Evolutionary conservation across 2,113 vertebrate genomes (phyloP), one percentile per base, ranked within the genome.

Genomic region (Brachypteracias leptosomus): DNA sequence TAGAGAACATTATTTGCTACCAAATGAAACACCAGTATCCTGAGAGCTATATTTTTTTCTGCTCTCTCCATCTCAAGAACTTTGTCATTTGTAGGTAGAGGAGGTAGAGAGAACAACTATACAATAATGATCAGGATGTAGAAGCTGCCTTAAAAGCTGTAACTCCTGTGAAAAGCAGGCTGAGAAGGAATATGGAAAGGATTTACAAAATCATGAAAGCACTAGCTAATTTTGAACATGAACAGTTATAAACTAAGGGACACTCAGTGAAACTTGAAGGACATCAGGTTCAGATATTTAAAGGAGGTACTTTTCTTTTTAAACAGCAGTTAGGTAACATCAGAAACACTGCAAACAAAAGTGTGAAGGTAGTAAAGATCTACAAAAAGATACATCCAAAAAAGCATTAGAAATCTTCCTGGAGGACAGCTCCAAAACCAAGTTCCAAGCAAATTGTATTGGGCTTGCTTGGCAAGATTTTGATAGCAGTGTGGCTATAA

Each of bases 401-500:
- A 76, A 67, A 0, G 4, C 11, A 10, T 36, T 75, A 62, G 47
- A 36, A 0, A 4, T 10, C 8, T 76, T 87, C 16, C 33, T 46
- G 19, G 16, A 55, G 7, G 12, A 59, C 6, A 76, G 13, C 3
- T 71, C 9, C 17, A 75, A 74, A 71, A 68, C 0, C 12, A 17
- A 1, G 19, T 79, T 76, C 44, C 25, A 72, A 29, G 31, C 0
- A 29, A 17, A 44, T 33, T 59, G 9, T 65, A 12, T 16, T 55
- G 0, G 13, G 11, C 2, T 84, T 77, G 36, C 0, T 0, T 36
- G 18, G 9, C n/a, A 74, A 70, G 19, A 5, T 57, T 73, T 81
- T 85, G 33, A 5, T 46, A 85, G 18, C 13, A 36, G 28, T 49
- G 14, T 26, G n/a, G 12, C 7, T 88, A 19, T 33, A 76, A 31